These are phyloP conservation scores for Lates japonicus DNA, from an alignment of 2,797 vertebrate species.

Conservation along the genomic window DNA sequence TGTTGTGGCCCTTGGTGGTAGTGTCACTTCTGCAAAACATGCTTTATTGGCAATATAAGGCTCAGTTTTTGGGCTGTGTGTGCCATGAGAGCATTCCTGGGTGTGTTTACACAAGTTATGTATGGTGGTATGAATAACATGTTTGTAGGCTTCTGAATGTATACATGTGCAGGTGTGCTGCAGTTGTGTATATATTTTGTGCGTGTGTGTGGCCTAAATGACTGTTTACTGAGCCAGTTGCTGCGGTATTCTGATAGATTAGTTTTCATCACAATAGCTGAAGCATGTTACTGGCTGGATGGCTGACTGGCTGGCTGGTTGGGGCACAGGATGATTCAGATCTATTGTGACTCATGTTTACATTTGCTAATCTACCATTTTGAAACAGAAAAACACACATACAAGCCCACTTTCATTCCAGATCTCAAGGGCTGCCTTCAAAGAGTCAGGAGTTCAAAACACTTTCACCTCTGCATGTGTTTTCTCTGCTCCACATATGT, in stretches of 20 bases:
- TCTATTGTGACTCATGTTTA: constrained; percentile 72
- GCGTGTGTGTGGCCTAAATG: constrained; percentile 66
- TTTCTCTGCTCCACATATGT: constrained; percentile 42
- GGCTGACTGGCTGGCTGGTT: constrained; percentile 67
- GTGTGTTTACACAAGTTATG: constrained; percentile 33
- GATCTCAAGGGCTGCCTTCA: constrained; percentile 42
- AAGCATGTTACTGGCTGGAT: constrained; percentile 74
- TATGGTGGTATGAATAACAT: constrained; percentile 46
- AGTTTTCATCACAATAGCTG: constrained; percentile 81
- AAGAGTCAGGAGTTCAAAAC: constrained; percentile 63
- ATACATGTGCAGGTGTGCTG: constrained; percentile 30
- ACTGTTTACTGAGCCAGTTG: constrained; percentile 70
- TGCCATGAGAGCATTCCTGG: constrained; percentile 25
- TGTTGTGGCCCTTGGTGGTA: constrained; percentile 36
- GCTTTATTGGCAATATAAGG: constrained; percentile 38
- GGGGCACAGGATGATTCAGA: constrained; percentile 70
- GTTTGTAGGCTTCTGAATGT: constrained; percentile 38
- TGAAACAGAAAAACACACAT: constrained; percentile 27
- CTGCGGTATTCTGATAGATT: constrained; percentile 71
- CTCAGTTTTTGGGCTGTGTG: constrained; percentile 35
- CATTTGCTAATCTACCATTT: constrained; percentile 64
- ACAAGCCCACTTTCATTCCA: constrained; percentile 14
- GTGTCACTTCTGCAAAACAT: constrained; percentile 41
- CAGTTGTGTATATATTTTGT: constrained; percentile 41
- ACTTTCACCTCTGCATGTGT: constrained; percentile 55